phyloP scores from a whole-genome alignment of 2,113 vertebrate genomes.

The Brachionichthys hirsutus region DNA sequence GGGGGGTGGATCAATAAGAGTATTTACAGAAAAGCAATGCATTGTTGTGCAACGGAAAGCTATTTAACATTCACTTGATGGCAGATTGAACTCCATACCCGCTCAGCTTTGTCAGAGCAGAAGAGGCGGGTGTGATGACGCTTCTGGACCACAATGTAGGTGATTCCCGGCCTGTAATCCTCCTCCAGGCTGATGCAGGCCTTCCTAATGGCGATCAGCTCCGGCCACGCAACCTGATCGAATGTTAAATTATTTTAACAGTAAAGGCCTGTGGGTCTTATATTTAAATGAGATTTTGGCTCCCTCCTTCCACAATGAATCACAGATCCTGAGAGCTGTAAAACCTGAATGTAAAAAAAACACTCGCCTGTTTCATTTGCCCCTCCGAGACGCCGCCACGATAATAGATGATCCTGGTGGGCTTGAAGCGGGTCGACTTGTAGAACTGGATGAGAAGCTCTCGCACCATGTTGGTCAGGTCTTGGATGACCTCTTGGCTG shows the following conservation, averaged over 20 bases:
- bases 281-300: neutral
- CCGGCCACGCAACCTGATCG: conserved; percentile 93
- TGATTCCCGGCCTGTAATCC: conserved; percentile 97
- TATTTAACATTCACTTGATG: neutral
- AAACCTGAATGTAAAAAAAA: neutral
- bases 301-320: neutral
- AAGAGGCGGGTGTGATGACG: conserved; percentile 97
- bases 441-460: conserved; percentile 98
- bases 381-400: conserved; percentile 96
- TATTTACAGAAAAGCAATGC: neutral
- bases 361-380: conserved; percentile 95
- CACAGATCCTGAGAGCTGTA: neutral
- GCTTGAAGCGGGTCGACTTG: conserved; percentile 98
- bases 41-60: neutral
- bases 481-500: conserved; percentile 97
- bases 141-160: conserved; percentile 99
- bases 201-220: conserved; percentile 97
- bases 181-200: conserved; percentile 98
- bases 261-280: neutral
- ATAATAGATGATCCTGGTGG: conserved; percentile 98
- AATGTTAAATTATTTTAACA: neutral
- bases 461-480: conserved; percentile 96
- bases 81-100: conserved; percentile 76
- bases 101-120: conserved; percentile 96
- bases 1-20: neutral